phyloP scores from a whole-genome alignment of 2,797 vertebrate species.

The Hylomyscus alleni region DNA sequence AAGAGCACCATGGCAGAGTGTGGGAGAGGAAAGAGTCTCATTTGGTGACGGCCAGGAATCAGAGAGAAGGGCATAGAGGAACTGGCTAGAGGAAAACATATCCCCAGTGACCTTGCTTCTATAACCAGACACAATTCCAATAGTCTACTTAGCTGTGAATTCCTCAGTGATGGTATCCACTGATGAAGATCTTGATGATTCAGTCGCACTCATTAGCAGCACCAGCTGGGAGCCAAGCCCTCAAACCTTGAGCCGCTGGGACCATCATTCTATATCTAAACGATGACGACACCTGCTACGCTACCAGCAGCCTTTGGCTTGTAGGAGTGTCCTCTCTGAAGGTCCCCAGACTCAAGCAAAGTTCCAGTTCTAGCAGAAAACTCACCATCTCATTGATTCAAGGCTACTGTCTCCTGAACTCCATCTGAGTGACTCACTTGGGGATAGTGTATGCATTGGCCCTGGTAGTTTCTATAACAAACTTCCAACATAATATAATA shows the following conservation, averaged over 20 bases:
- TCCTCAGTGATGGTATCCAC: background rate
- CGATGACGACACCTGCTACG: background rate
- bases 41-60: background rate
- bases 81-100: background rate
- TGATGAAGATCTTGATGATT: background rate
- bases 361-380: background rate
- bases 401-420: background rate
- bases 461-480: background rate
- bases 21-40: background rate
- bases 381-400: background rate
- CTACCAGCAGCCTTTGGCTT: background rate
- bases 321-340: background rate
- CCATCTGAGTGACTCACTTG: background rate
- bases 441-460: background rate
- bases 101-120: background rate
- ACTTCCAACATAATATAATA: background rate
- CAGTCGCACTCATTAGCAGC: background rate
- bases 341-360: background rate
- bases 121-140: background rate
- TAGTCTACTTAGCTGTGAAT: background rate
- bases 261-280: background rate
- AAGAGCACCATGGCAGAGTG: background rate
- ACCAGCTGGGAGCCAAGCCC: background rate
- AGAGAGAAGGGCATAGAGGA: background rate
- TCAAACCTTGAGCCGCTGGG: background rate